phyloP scores from a whole-genome alignment of 2,113 vertebrate species.

The Aldabrachelys gigantea region DNA sequence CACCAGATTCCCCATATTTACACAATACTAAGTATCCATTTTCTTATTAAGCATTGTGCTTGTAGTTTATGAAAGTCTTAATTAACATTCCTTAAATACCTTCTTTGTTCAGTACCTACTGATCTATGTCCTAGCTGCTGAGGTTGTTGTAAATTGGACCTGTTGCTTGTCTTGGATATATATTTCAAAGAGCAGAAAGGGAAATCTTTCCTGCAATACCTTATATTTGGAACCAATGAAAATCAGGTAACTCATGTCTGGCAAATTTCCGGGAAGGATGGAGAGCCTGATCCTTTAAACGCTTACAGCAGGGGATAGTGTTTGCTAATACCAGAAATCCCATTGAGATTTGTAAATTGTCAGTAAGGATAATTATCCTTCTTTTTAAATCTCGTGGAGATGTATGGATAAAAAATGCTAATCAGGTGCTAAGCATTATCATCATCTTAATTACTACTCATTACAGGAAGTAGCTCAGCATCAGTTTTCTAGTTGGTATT shows the following conservation, averaged over 20 bases:
- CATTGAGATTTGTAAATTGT: not conserved
- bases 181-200: not conserved
- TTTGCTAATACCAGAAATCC: not conserved
- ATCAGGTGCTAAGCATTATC: not conserved
- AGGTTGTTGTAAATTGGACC: not conserved
- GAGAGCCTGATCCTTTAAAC: not conserved
- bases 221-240: not conserved
- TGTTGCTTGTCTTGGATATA: not conserved
- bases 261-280: not conserved
- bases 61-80: not conserved
- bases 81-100: not conserved
- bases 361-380: not conserved
- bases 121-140: constrained; percentile 1
- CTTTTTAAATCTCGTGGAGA: constrained; percentile 24
- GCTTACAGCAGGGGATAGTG: not conserved
- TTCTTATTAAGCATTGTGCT: not conserved
- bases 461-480: constrained; percentile 4
- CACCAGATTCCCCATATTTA: not conserved
- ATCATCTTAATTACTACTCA: not conserved
- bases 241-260: not conserved
- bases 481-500: not conserved
- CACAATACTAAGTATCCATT: not conserved
- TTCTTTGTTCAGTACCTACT: not conserved
- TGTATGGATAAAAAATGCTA: not conserved
- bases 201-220: not conserved